Percentiles rank a stretch among this genome's conserved stretches.
Conservation (phyloP, 2,888 invertebrate genomes). For the Trachelus tabidus region DNA sequence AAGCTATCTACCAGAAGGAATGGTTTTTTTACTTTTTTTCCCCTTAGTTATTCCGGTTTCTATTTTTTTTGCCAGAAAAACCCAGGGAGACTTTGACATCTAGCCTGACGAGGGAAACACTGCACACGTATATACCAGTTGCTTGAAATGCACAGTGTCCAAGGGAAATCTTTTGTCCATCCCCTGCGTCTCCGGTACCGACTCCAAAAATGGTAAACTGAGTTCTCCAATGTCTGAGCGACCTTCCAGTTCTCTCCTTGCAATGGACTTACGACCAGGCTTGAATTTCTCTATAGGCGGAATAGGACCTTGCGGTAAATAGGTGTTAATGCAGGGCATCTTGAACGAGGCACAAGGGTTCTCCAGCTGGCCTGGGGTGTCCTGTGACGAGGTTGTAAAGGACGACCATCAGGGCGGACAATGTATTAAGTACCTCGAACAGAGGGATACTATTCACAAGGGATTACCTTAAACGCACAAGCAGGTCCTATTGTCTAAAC, state of each 20-base stretch:
- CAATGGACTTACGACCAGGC: not conserved
- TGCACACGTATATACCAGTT: not conserved
- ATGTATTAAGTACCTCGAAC: constrained; percentile 59
- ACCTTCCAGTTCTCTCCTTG: not conserved
- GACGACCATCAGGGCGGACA: constrained; percentile 56
- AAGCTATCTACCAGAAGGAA: not conserved
- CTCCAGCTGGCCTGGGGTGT: constrained; percentile 21
- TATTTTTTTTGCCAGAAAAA: not conserved
- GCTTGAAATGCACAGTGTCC: not conserved
- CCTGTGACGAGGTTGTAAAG: constrained; percentile 56
- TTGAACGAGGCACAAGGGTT: constrained; percentile 30
- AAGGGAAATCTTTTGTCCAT: not conserved
- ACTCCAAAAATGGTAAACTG: not conserved
- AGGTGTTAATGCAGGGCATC: constrained; percentile 61
- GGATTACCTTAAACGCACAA: constrained; percentile 64
- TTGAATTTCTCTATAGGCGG: not conserved
- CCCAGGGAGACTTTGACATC: no score
- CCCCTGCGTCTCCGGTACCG: not conserved
- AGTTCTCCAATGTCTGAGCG: not conserved
- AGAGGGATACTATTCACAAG: constrained; percentile 59
- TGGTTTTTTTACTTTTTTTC: not conserved
- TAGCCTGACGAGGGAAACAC: not conserved
- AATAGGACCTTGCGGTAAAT: constrained; percentile 42
- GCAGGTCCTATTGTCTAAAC: constrained; percentile 62
- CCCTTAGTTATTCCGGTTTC: not conserved